Evolutionary conservation across 1,140 invertebrate species (phyloP).

Genomic region (Megathymus violae): DNA sequence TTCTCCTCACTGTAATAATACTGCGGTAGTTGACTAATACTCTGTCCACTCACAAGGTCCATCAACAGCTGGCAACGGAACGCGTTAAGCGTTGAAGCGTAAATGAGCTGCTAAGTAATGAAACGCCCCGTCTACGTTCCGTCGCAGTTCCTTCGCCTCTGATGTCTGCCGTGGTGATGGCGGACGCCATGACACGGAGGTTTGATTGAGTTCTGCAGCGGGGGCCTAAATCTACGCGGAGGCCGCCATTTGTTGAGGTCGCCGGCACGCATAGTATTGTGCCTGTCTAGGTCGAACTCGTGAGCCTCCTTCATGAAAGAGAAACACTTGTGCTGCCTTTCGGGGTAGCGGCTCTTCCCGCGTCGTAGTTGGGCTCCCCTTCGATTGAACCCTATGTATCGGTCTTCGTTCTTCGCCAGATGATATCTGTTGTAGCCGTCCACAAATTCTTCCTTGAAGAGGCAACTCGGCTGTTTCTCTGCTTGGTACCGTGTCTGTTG

Average conservation of each 20-base stretch:
- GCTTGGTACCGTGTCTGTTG: constrained; percentile 73
- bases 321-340: constrained; percentile 68
- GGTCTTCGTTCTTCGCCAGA: constrained; percentile 72
- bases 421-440: constrained; percentile 79
- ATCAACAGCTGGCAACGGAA: constrained; percentile 78
- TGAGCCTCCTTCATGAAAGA: constrained; percentile 73
- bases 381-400: constrained; percentile 78
- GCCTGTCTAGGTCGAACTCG: constrained; percentile 74
- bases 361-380: constrained; percentile 67
- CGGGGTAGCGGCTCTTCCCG: constrained; percentile 58
- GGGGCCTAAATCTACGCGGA: constrained; percentile 68
- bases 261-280: constrained; percentile 66
- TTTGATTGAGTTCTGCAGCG: constrained; percentile 68
- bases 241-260: constrained; percentile 63
- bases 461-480: constrained; percentile 74
- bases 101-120: constrained; percentile 70
- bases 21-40: constrained; percentile 83
- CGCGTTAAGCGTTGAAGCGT: constrained; percentile 79
- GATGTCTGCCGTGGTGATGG: constrained; percentile 72
- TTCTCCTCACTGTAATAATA: constrained; percentile 83
- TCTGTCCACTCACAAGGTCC: constrained; percentile 80
- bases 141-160: constrained; percentile 74
- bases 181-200: constrained; percentile 65
- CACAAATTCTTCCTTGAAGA: constrained; percentile 78
- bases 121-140: constrained; percentile 65